A percentile compares a stretch with the other conserved stretches of the same genome.
These are phyloP conservation scores for Grapholita molesta DNA, from an alignment of 1,140 invertebrate genomes.

Conservation along the genomic window DNA sequence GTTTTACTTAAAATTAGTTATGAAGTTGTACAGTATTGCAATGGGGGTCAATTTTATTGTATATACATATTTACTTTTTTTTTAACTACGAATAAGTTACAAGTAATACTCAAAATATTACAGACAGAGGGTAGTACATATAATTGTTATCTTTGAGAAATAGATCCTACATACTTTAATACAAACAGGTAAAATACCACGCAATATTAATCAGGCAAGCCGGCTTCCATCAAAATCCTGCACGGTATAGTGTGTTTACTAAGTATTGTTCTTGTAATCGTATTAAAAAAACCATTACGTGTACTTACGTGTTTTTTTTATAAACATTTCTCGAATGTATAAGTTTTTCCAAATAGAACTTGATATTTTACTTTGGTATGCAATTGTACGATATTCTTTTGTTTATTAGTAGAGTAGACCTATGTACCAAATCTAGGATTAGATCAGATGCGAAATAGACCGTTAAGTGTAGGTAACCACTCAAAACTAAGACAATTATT, in stretches of 20 bases:
- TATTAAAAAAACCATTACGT: background rate
- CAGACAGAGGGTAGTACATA: too few species aligned
- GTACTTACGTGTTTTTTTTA: background rate
- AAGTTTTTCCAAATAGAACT: background rate
- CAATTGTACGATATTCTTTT: background rate
- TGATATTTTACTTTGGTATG: background rate
- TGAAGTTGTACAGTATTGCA: too few species aligned
- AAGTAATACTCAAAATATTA: too few species aligned
- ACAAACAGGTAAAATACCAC: too few species aligned
- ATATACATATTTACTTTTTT: too few species aligned
- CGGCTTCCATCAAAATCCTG: background rate
- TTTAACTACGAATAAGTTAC: too few species aligned
- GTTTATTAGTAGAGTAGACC: background rate
- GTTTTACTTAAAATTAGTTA: too few species aligned
- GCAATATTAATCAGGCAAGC: too few species aligned
- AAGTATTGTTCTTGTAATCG: background rate
- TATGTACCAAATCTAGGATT: background rate
- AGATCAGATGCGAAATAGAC: background rate
- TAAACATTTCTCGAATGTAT: background rate
- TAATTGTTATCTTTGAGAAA: too few species aligned
- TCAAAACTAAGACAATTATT: background rate
- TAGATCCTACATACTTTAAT: too few species aligned
- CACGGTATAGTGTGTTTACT: background rate
- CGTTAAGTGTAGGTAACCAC: background rate
- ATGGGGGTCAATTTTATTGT: too few species aligned